Conservation (phyloP, 1,140 invertebrate species). For the Sitodiplosis mosellana region DNA sequence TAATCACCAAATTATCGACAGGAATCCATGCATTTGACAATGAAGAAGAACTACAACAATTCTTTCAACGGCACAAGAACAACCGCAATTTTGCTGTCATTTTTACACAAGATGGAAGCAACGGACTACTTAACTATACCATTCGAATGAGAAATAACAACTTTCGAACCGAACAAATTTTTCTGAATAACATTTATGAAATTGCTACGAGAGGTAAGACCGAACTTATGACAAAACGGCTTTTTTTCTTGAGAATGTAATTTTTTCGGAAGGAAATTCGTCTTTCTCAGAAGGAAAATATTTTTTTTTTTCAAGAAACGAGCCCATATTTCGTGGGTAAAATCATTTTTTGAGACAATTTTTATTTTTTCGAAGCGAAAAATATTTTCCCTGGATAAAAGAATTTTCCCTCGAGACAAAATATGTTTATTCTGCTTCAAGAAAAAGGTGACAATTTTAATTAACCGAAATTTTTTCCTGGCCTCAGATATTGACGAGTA, state of each 20-base stretch:
- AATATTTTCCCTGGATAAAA: no score
- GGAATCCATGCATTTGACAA: background rate
- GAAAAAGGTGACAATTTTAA: no score
- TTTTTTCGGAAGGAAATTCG: background rate
- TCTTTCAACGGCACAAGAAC: background rate
- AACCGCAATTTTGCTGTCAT: background rate
- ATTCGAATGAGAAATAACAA: background rate
- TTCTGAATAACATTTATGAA: conserved; percentile 10
- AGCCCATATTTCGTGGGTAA: no score
- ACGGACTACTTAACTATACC: conserved; percentile 1
- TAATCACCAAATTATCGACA: background rate
- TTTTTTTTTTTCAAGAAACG: no score
- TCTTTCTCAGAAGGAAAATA: background rate
- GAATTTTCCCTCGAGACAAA: no score
- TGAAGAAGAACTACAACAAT: background rate
- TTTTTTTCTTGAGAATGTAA: background rate
- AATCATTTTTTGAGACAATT: no score
- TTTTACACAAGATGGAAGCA: conserved; percentile 8
- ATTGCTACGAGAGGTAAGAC: background rate
- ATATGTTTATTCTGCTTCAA: no score
- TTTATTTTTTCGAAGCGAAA: no score
- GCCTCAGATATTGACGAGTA: conserved; percentile 11
- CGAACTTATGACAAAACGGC: background rate
- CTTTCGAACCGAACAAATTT: conserved; percentile 9
- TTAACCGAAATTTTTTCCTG: no score